These are phyloP conservation scores for Bujurquina vittata DNA, from an alignment of 2,113 vertebrate genomes.

Conservation along the genomic window DNA sequence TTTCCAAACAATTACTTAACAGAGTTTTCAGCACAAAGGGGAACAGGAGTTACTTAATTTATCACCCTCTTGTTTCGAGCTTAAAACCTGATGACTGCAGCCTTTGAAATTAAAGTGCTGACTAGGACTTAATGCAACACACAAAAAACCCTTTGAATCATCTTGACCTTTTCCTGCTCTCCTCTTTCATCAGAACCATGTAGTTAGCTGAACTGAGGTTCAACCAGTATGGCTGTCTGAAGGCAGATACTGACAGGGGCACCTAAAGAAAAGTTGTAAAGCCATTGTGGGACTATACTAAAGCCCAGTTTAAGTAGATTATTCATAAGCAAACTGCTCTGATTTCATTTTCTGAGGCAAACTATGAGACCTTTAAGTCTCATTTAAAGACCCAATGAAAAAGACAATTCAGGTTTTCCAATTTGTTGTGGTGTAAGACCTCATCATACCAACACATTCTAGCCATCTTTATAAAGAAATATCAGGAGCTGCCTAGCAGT, in stretches of 20 bases:
- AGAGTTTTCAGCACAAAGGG: slow-evolving; percentile 15
- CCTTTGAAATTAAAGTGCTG: slow-evolving; percentile 29
- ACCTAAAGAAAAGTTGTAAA: background rate
- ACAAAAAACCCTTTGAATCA: slow-evolving; percentile 4
- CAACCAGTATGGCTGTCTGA: background rate
- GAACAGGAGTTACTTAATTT: background rate
- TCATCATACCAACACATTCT: background rate
- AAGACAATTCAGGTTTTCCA: background rate
- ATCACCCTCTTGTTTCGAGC: background rate
- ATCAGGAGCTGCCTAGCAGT: background rate
- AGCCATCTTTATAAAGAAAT: background rate
- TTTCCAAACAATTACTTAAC: slow-evolving; percentile 2
- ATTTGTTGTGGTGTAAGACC: background rate
- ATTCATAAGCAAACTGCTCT: background rate
- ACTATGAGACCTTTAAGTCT: background rate
- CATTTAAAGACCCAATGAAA: background rate
- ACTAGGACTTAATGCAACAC: slow-evolving; percentile 11
- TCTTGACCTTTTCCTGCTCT: slow-evolving; percentile 37
- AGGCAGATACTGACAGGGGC: background rate
- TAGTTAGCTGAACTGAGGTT: background rate
- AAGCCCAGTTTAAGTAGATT: background rate
- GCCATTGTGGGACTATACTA: background rate
- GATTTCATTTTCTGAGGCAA: background rate
- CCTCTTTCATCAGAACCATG: slow-evolving; percentile 12
- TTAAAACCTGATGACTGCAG: background rate